Evolutionary conservation across 1,140 invertebrate species (phyloP).

Genomic region (Anadara kagoshimensis): DNA sequence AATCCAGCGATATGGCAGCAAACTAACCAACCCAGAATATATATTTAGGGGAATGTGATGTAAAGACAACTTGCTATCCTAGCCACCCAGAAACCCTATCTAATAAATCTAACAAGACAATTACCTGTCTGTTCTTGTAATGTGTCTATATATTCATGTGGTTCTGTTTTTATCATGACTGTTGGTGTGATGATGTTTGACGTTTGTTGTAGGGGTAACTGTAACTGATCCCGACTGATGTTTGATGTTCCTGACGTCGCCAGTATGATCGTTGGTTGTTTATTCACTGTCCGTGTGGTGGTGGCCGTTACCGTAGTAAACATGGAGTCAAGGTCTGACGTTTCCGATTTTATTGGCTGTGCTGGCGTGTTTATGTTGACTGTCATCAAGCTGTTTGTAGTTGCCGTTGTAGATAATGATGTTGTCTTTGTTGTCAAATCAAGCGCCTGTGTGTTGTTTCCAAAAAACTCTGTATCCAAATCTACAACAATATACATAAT

Average conservation of each 20-base stretch:
- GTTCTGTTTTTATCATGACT: conserved; percentile 58
- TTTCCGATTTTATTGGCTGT: conserved; percentile 2
- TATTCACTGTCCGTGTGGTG: conserved; percentile 37
- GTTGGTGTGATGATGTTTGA: conserved; percentile 41
- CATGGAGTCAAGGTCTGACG: conserved; percentile 31
- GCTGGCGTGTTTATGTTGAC: conserved; percentile 7
- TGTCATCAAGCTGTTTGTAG: conserved; percentile 40
- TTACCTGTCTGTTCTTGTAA: conserved; percentile 45
- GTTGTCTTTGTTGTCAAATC: conserved; percentile 46
- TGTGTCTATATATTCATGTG: conserved; percentile 39
- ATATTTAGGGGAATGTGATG: too few relatives aligned
- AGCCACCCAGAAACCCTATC: too few relatives aligned
- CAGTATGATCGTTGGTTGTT: conserved; percentile 61
- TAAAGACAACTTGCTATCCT: too few relatives aligned
- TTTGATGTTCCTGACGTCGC: conserved; percentile 46
- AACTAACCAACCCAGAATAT: too few relatives aligned
- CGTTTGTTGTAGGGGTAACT: conserved; percentile 16
- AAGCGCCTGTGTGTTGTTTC: conserved; percentile 43
- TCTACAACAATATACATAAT: conserved; percentile 42
- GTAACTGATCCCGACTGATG: conserved; percentile 10
- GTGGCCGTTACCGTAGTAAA: conserved; percentile 42
- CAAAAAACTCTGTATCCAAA: conserved; percentile 61
- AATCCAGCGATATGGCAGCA: too few relatives aligned
- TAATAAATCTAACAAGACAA: background rate
- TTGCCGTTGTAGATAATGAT: conserved; percentile 38